Evolutionary conservation across 2,888 invertebrate genomes (phyloP).

Genomic region (Meiosimyza platycephala): DNA sequence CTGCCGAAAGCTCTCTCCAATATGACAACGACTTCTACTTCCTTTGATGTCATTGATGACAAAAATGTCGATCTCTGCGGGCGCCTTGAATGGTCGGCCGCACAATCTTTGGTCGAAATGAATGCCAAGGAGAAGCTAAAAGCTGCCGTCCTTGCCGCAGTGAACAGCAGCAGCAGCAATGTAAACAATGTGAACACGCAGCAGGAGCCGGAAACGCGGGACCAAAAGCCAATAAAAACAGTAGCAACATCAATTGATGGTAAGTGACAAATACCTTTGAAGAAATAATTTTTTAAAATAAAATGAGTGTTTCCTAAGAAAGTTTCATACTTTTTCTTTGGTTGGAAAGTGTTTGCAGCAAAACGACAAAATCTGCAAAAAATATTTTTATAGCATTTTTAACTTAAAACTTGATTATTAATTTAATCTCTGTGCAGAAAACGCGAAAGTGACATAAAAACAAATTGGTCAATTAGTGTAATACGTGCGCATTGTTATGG

Average conservation of each 20-base stretch:
- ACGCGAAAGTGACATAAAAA: constrained; percentile 24
- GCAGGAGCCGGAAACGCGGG: constrained; percentile 30
- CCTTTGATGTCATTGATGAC: constrained; percentile 47
- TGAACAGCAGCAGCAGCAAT: constrained; percentile 6
- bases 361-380: not conserved
- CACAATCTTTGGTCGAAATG: constrained; percentile 65
- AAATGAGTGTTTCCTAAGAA: not conserved
- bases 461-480: constrained; percentile 25
- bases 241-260: constrained; percentile 32
- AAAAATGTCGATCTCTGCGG: constrained; percentile 57
- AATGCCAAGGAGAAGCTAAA: constrained; percentile 60
- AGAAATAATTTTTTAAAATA: not conserved
- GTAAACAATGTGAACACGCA: not conserved
- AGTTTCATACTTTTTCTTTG: not conserved
- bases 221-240: constrained; percentile 35
- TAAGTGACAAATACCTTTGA: constrained; percentile 4
- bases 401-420: constrained; percentile 9
- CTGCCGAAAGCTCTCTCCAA: constrained; percentile 10
- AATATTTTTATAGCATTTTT: too few species aligned
- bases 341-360: not conserved
- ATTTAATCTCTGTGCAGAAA: constrained; percentile 10
- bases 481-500: not conserved
- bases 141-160: constrained; percentile 30
- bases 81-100: constrained; percentile 65
- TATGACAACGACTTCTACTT: constrained; percentile 44